Percentiles rank a stretch among this genome's conserved stretches.
Evolutionary conservation across 2,888 invertebrate species (phyloP).

Genomic region (Chalcis sispes): DNA sequence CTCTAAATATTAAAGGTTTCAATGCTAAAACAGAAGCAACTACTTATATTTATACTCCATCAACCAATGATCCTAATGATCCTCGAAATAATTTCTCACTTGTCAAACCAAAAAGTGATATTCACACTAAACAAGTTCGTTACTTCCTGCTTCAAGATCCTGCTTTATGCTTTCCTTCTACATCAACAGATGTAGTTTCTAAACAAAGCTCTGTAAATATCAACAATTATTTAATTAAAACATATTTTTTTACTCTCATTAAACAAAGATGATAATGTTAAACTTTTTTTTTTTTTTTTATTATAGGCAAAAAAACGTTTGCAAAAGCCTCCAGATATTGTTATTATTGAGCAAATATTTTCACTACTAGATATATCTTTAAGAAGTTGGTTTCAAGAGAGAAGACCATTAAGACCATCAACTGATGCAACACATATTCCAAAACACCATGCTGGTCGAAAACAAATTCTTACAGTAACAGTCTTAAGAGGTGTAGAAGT

Average conservation of each 20-base stretch:
- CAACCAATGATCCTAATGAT: constrained; percentile 69
- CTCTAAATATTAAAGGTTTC: constrained; percentile 60
- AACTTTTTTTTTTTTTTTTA: not conserved
- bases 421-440: constrained; percentile 56
- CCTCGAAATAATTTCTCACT: constrained; percentile 64
- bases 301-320: constrained; percentile 55
- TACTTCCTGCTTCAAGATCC: constrained; percentile 68
- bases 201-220: constrained; percentile 35
- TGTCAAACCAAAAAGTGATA: constrained; percentile 56
- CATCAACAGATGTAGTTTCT: constrained; percentile 18
- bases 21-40: constrained; percentile 53
- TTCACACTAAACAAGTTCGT: constrained; percentile 55
- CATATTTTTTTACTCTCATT: not conserved
- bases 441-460: constrained; percentile 64
- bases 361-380: constrained; percentile 68
- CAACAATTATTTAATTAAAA: not conserved
- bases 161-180: constrained; percentile 60
- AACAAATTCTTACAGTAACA: constrained; percentile 68
- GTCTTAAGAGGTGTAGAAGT: constrained; percentile 72
- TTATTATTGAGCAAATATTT: constrained; percentile 68
- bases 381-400: constrained; percentile 65
- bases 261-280: constrained; percentile 2
- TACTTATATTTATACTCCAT: constrained; percentile 59
- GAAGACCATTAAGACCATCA: constrained; percentile 65
- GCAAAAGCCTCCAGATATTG: constrained; percentile 66